phyloP scores from a whole-genome alignment of 23 tunicate species.

The Clavelina lepadiformis region DNA sequence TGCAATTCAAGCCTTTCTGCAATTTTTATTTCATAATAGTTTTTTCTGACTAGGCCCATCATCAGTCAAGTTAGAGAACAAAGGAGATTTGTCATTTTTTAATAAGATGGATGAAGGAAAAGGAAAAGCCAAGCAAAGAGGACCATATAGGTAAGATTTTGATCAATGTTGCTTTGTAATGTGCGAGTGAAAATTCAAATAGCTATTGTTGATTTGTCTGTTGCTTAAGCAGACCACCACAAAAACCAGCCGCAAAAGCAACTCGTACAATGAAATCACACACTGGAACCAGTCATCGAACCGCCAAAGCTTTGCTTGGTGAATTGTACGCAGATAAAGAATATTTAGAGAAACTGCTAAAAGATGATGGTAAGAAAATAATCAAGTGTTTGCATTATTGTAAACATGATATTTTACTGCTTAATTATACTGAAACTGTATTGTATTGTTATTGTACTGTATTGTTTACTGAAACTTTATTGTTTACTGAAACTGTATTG shows the following conservation, averaged over 20 bases:
- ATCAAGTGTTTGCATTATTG: too few species aligned
- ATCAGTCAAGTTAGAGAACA: conserved; percentile 86
- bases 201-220: background rate
- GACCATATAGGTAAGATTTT: conserved; percentile 52
- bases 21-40: background rate
- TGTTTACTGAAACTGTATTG: too few species aligned
- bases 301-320: conserved; percentile 81
- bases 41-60: conserved; percentile 56
- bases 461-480: too few species aligned
- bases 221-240: conserved; percentile 22
- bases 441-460: too few species aligned
- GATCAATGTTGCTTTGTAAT: background rate
- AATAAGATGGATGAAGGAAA: conserved; percentile 93
- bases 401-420: too few species aligned
- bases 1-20: background rate
- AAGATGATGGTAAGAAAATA: conserved; percentile 86
- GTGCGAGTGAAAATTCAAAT: background rate
- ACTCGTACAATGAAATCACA: conserved; percentile 49
- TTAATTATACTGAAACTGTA: too few species aligned
- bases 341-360: conserved; percentile 89
- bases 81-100: conserved; percentile 96
- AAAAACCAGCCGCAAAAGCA: conserved; percentile 34
- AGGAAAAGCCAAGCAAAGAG: conserved; percentile 62
- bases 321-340: conserved; percentile 96
- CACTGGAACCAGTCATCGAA: conserved; percentile 67